These are phyloP conservation scores for Falco columbarius DNA, from an alignment of 2,797 vertebrate genomes.

Conservation along the genomic window DNA sequence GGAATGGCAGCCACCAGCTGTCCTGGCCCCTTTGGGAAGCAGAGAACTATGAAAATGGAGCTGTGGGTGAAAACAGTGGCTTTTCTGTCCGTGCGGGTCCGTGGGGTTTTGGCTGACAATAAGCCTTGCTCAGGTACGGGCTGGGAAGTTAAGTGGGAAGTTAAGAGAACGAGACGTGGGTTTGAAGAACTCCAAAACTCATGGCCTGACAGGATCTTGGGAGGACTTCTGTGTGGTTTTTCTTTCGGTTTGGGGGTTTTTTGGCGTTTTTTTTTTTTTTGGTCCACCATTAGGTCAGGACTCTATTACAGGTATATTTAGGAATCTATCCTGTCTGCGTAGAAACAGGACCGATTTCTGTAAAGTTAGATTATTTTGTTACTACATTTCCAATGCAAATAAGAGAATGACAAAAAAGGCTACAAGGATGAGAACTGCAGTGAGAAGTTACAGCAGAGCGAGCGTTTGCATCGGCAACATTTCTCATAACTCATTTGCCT, in stretches of 20 bases:
- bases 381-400: conserved; percentile 51
- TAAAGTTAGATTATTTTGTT: neutral
- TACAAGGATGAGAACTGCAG: neutral
- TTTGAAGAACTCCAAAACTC: neutral
- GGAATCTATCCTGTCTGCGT: neutral
- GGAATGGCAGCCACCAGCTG: neutral
- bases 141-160: neutral
- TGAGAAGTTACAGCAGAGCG: neutral
- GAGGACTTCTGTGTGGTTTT: neutral
- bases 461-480: conserved; percentile 23
- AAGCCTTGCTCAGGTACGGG: neutral
- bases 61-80: neutral
- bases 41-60: neutral
- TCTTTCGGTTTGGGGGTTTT: too few relatives aligned
- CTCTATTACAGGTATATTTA: neutral
- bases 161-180: neutral
- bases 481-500: conserved; percentile 54
- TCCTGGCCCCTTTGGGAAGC: neutral
- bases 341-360: neutral
- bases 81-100: conserved; percentile 5
- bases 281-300: neutral
- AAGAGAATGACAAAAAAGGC: neutral
- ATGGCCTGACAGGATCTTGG: neutral
- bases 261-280: too few relatives aligned
- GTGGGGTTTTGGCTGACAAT: rapidly evolving